Conservation (phyloP, 1,140 invertebrate genomes). For the Micrasema longulum region DNA sequence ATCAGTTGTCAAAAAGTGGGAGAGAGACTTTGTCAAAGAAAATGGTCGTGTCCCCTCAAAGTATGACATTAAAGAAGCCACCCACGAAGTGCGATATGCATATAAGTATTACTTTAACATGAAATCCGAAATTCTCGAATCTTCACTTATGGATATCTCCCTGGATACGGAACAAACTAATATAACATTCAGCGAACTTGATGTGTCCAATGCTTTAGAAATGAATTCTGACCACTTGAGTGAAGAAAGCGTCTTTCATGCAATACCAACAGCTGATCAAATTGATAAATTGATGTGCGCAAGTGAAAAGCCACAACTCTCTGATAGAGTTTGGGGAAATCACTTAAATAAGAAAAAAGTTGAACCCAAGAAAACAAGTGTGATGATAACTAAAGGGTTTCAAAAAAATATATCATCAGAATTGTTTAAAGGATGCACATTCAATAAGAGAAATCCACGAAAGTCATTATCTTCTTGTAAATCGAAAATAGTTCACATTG, state of each 20-base stretch:
- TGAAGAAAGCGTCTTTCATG: slow-evolving; percentile 23
- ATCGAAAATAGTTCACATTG: background rate
- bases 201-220: slow-evolving; percentile 24
- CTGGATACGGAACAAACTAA: slow-evolving; percentile 28
- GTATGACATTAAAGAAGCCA: slow-evolving; percentile 83
- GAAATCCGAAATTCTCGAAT: slow-evolving; percentile 79
- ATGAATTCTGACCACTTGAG: slow-evolving; percentile 17
- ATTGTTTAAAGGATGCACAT: slow-evolving; percentile 75
- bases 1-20: slow-evolving; percentile 81
- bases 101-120: slow-evolving; percentile 86
- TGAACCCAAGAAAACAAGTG: slow-evolving; percentile 41
- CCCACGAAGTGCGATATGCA: slow-evolving; percentile 76
- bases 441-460: slow-evolving; percentile 80
- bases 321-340: slow-evolving; percentile 67
- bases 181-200: slow-evolving; percentile 18
- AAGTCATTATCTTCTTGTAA: slow-evolving; percentile 69
- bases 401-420: slow-evolving; percentile 72
- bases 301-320: slow-evolving; percentile 46
- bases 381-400: slow-evolving; percentile 35
- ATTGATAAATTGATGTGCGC: slow-evolving; percentile 38
- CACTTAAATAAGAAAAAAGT: slow-evolving; percentile 61
- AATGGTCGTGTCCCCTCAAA: slow-evolving; percentile 79
- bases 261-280: slow-evolving; percentile 35
- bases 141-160: slow-evolving; percentile 70
- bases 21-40: slow-evolving; percentile 79